These are phyloP conservation scores for Bombus affinis DNA, from an alignment of 1,140 invertebrate genomes.

Conservation along the genomic window DNA sequence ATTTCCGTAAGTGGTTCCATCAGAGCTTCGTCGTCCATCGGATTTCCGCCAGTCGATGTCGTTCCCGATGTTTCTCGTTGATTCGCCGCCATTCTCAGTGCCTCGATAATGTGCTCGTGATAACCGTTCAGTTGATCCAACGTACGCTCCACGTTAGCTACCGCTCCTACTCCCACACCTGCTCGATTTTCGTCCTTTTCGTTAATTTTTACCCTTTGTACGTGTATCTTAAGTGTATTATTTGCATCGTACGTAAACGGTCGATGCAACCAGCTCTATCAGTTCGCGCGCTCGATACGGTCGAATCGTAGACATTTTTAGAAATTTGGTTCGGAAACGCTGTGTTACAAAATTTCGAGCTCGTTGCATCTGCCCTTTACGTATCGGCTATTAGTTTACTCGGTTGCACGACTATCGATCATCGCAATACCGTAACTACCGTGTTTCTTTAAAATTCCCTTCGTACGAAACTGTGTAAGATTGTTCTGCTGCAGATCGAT, in stretches of 20 bases:
- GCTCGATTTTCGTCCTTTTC: constrained; percentile 9
- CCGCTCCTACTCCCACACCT: constrained; percentile 84
- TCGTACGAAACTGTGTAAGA: constrained; percentile 84
- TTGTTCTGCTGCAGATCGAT: constrained; percentile 91
- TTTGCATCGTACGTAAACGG: constrained; percentile 15
- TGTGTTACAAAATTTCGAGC: background rate
- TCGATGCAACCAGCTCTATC: constrained; percentile 26
- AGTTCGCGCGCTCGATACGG: too few relatives aligned
- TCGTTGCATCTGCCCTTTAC: constrained; percentile 41
- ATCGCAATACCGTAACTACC: constrained; percentile 88
- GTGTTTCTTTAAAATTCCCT: constrained; percentile 94
- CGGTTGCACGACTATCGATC: constrained; percentile 82
- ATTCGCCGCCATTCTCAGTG: constrained; percentile 90
- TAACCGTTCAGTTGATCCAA: constrained; percentile 95
- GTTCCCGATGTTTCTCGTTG: constrained; percentile 86
- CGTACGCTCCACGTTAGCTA: constrained; percentile 91
- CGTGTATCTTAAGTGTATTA: too few relatives aligned
- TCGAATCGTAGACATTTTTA: too few relatives aligned
- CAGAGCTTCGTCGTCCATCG: constrained; percentile 85
- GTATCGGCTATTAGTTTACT: constrained; percentile 87
- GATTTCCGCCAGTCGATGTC: constrained; percentile 84
- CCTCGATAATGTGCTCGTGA: constrained; percentile 95
- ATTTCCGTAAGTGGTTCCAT: constrained; percentile 86
- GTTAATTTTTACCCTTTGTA: background rate
- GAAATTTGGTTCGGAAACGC: too few relatives aligned